Evolutionary conservation across 2,797 vertebrate species (phyloP), one percentile per base, ranked within the genome.

Genomic region (Hippocampus kuda): DNA sequence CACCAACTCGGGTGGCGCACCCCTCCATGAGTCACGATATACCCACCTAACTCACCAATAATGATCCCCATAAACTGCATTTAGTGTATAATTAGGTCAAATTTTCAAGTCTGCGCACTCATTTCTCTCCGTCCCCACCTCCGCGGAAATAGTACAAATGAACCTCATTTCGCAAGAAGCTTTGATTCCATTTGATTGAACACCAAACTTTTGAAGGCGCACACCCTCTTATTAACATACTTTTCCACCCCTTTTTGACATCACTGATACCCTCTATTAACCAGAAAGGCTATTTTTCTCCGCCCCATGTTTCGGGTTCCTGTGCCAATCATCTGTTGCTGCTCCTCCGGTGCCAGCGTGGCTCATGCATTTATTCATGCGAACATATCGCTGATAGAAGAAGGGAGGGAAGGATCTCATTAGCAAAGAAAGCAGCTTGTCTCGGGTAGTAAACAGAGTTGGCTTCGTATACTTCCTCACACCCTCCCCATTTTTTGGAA

Each of bases 291-390:
- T n/a, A n/a, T 44, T 26, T 65, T 72, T 8, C 10, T 71, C n/a
- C 48, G 59, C 30, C 16, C 59, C 57, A 30, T 60, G 9, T 69
- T 75, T 69, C n/a, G 13, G 42, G 56, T 75, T 57, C 59, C 59
- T 70, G 48, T 54, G 59, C 68, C 71, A 70, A 77, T 81, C 68
- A 72, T 65, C 64, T 71, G 73, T 73, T 71, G 51, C 72, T 67
- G 76, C 69, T 49, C 63, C 67, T 73, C 65, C 56, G 1, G 22
- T 73, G 66, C 82, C 72, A 57, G 65, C 68, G 68, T 77, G 65
- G 9, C 72, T 83, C 82, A 84, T 89, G 79, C 79, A 88, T 88
- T 66, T 76, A 87, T 87, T 88, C 83, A 89, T 85, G 70, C 68
- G 46, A 77, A 79, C 76, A 48, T 16, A 61, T 61, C 27, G 10